Evolutionary conservation across 2,888 invertebrate species (phyloP).

Genomic region (Sarcophaga carnaria): DNA sequence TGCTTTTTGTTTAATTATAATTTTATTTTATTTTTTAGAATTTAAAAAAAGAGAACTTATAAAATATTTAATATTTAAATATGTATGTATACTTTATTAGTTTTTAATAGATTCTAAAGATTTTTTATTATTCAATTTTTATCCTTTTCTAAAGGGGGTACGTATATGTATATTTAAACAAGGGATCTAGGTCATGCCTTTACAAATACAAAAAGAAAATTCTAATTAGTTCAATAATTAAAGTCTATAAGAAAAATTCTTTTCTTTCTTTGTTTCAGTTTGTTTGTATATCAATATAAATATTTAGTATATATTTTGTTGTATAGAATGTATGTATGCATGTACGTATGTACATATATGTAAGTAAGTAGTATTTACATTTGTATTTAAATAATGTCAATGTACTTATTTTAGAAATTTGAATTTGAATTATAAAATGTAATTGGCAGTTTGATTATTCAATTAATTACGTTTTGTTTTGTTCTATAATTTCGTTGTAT

Average conservation of each 20-base stretch:
- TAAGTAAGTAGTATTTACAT: background rate
- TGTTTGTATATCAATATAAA: no score
- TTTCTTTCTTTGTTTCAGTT: no score
- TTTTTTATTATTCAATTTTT: constrained; percentile 6
- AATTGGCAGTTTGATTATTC: constrained; percentile 48
- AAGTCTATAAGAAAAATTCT: no score
- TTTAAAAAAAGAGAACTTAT: constrained; percentile 25
- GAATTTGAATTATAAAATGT: constrained; percentile 11
- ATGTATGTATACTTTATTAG: constrained; percentile 15
- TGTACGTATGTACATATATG: background rate
- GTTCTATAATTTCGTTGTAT: background rate
- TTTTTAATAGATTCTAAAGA: constrained; percentile 16
- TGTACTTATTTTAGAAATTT: constrained; percentile 6
- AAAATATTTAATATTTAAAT: constrained; percentile 48
- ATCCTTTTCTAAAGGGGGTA: background rate
- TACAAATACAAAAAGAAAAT: no score
- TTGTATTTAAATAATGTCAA: background rate
- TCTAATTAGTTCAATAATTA: no score
- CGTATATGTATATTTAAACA: background rate
- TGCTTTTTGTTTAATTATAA: constrained; percentile 25
- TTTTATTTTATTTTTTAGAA: constrained; percentile 32
- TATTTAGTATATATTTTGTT: no score
- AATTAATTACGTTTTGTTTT: background rate
- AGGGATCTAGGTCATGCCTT: no score
- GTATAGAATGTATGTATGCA: background rate